Evolutionary conservation across 2,888 invertebrate species (phyloP), one percentile per base, ranked within the genome.

Genomic region (Netelia virgata): DNA sequence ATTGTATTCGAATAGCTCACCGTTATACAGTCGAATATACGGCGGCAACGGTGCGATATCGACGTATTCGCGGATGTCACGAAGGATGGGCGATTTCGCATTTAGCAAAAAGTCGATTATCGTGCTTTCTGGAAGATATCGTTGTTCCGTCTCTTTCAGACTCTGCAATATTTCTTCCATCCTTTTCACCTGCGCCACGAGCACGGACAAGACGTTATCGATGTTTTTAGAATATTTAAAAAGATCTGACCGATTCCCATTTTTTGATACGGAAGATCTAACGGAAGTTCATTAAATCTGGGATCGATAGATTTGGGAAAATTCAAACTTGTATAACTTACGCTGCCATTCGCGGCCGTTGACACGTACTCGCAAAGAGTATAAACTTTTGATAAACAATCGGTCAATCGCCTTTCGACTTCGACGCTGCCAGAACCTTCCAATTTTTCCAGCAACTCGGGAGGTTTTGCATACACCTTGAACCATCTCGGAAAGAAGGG

Each of bases 401-500:
- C 88, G 14, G 72, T 76, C 50, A 90, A 77, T 50, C 89, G 89
- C 36, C 70, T 87, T 53, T 89, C 88, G 3, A 78, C 68, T 10
- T 90, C 50, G 2, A 84, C 20, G 1, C 16, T 10, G 10, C 73
- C 85, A 0, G 69, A 41, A 0, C 74, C 79, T 28, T 88, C 89
- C 36, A 90, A 81, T 28, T 84, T 88, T 20, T 87, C 89, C 16
- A 89, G 55, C 28, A 90, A 81, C 0, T 85, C 69, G 1, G 90
- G 91, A 61, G 91, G 89, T 36, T 83, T 78, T 41, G 69, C 79
- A 47, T 84, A 85, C 36, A 86, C 72, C 43, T 82, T 69, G 10
- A 83, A 83, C 92, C 92, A 92, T 23, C 75, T 73, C 3, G 79
- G n/a, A 14, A 91, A 92, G 68, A 89, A 90, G 61, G 86, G 84